Conservation (phyloP, 2,888 invertebrate genomes). For the Watsonalla binaria region DNA sequence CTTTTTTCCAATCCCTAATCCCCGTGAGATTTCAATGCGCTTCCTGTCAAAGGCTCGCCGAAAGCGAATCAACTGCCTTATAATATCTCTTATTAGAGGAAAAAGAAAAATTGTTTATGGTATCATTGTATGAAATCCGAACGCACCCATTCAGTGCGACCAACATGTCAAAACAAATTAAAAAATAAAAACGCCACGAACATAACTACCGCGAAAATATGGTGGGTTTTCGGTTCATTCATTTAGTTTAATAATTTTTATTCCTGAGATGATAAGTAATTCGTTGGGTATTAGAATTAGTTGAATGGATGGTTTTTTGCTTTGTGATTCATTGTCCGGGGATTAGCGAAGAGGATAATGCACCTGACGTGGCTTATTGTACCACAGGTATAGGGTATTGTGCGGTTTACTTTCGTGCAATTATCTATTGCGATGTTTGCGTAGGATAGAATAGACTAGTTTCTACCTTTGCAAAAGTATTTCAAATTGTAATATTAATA, state of each 20-base stretch:
- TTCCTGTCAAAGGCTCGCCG: conserved; percentile 61
- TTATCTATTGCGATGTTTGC: conserved; percentile 53
- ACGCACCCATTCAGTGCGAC: conserved; percentile 43
- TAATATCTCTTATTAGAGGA: conserved; percentile 31
- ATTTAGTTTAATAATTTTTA: conserved; percentile 22
- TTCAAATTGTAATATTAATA: background rate
- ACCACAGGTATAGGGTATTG: conserved; percentile 40
- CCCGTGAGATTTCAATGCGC: conserved; percentile 68
- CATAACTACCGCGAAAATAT: conserved; percentile 66
- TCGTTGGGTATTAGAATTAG: conserved; percentile 61
- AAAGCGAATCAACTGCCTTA: conserved; percentile 54
- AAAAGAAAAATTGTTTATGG: conserved; percentile 58
- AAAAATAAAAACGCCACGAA: conserved; percentile 21
- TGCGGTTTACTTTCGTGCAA: conserved; percentile 34
- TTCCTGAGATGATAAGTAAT: conserved; percentile 44
- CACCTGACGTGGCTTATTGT: conserved; percentile 66
- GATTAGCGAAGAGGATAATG: conserved; percentile 66
- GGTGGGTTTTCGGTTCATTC: conserved; percentile 47
- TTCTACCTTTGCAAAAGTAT: conserved; percentile 6
- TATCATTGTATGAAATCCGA: conserved; percentile 55
- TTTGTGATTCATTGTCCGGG: conserved; percentile 43
- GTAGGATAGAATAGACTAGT: conserved; percentile 30
- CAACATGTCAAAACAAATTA: conserved; percentile 68
- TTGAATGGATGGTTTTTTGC: conserved; percentile 59
- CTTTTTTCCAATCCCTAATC: conserved; percentile 64